Evolutionary conservation across 2,113 vertebrate species (phyloP), one percentile per base, ranked within the genome.

Genomic region (Indicator maculatus): DNA sequence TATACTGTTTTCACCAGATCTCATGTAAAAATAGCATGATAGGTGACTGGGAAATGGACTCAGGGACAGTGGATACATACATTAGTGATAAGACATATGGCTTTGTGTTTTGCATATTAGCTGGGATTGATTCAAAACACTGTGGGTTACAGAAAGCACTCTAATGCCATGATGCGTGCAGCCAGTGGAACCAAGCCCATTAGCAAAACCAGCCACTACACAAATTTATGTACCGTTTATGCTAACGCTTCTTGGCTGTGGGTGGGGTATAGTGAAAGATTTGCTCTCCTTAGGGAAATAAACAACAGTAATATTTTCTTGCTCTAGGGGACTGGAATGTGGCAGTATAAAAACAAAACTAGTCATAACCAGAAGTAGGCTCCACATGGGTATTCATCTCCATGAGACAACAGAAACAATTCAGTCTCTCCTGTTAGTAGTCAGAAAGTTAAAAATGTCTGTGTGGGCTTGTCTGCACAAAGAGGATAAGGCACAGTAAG

Each of bases 201-300:
- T 95, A 97, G 94, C 73, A 90, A 93, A 95, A 89, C 52, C 88
- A 93, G 81, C 36, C 83, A 86, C 79, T 71, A 91, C 91, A 63
- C 67, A 95, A 95, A 97, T 97, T 96, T 96, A 94, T 94, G 77
- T 91, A 65, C 56, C 59, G 45, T 82, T 96, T 96, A 83, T 1
- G 28, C 27, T 92, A 63, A 26, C 72, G 69, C 44, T 94, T 95
- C 86, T 92, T 91, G 79, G 83, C 86, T 90, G 56, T 69, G 45
- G 85, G 89, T 74, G 61, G 91, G 60, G 50, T 86, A 85, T 33
- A 89, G 83, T 12, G 19, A 89, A 90, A 63, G 72, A 93, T 92
- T 89, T 96, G 55, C 73, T 94, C 59, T 94, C 53, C 55, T 80
- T 86, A 89, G 88, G 47, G 89, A 95, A 95, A 95, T 84, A 86